These are phyloP conservation scores for Oscheius sp. DNA, from an alignment of 2,888 invertebrate species.

Conservation along the genomic window DNA sequence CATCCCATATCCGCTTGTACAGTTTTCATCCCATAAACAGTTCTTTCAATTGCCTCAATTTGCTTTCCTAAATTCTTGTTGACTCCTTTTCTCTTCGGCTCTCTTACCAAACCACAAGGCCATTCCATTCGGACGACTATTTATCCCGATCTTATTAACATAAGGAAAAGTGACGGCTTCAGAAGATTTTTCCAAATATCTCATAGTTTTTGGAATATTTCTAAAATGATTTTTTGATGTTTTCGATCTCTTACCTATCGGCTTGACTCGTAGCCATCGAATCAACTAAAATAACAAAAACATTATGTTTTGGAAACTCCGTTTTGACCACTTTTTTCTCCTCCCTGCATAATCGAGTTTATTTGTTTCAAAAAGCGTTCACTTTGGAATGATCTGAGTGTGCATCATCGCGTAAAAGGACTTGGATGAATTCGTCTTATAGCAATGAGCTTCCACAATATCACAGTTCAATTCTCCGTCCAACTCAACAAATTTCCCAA, in stretches of 20 bases:
- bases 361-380: background rate
- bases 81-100: background rate
- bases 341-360: background rate
- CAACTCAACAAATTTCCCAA: background rate
- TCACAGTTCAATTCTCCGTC: conserved; percentile 34
- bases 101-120: conserved; percentile 47
- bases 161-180: conserved; percentile 52
- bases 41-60: conserved; percentile 36
- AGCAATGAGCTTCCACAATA: conserved; percentile 38
- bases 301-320: conserved; percentile 29
- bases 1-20: conserved; percentile 33
- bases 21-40: conserved; percentile 28
- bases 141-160: conserved; percentile 59
- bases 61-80: conserved; percentile 36
- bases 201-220: conserved; percentile 43
- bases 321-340: background rate
- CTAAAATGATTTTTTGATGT: conserved; percentile 24
- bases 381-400: conserved; percentile 39
- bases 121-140: conserved; percentile 58
- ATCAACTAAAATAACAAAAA: conserved; percentile 45
- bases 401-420: conserved; percentile 35
- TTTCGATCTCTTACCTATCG: conserved; percentile 31
- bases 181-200: conserved; percentile 42
- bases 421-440: conserved; percentile 15
- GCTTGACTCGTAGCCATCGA: conserved; percentile 46